phyloP scores from a whole-genome alignment of 2,113 vertebrate species.

The Hylia prasina region DNA sequence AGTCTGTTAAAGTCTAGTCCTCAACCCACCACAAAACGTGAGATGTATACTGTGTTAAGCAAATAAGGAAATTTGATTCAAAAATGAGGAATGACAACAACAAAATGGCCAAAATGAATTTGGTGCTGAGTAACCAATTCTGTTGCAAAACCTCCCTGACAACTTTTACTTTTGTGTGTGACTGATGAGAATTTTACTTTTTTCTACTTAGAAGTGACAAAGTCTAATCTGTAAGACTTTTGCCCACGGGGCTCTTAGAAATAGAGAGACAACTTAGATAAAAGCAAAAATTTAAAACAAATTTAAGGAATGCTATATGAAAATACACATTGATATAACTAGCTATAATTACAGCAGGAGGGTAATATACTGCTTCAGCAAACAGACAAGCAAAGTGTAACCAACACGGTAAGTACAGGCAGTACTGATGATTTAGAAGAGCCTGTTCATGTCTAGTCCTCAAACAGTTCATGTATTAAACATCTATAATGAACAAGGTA shows the following conservation, averaged over 20 bases:
- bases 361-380: not conserved
- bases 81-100: not conserved
- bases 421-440: not conserved
- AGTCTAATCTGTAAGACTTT: not conserved
- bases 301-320: not conserved
- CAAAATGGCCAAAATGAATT: not conserved
- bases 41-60: not conserved
- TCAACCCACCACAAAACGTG: not conserved
- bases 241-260: not conserved
- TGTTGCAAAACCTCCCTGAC: fast-evolving
- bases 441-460: not conserved
- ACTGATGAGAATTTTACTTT: not conserved
- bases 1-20: not conserved
- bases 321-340: not conserved
- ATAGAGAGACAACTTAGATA: not conserved
- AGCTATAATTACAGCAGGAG: not conserved
- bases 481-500: not conserved
- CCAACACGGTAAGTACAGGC: not conserved
- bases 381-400: not conserved
- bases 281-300: not conserved
- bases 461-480: not conserved
- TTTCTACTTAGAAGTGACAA: not conserved
- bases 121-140: not conserved
- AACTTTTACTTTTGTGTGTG: not conserved
- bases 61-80: not conserved